These are phyloP conservation scores for Dolichomitus sp. DNA, from an alignment of 2,888 invertebrate genomes.

Conservation along the genomic window DNA sequence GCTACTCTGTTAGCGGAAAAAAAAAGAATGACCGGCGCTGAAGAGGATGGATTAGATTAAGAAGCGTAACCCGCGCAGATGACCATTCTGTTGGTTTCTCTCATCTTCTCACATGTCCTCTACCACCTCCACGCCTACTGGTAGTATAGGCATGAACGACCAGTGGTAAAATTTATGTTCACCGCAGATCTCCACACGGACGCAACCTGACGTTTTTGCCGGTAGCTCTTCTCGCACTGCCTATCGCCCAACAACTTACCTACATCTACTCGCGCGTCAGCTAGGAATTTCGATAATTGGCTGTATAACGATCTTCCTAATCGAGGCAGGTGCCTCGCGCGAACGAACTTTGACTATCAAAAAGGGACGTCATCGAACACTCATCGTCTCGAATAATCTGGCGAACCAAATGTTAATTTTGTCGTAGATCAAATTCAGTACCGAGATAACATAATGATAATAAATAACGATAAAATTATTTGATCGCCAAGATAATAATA, in stretches of 20 bases:
- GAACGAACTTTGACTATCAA: constrained; percentile 8
- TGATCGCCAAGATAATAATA: constrained; percentile 31
- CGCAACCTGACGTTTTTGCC: constrained; percentile 41
- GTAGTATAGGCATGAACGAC: constrained; percentile 44
- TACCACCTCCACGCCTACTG: constrained; percentile 41
- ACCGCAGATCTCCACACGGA: constrained; percentile 15
- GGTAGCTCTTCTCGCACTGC: constrained; percentile 31
- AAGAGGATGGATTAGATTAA: constrained; percentile 53
- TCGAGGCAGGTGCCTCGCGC: constrained; percentile 14
- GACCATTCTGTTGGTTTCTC: constrained; percentile 54
- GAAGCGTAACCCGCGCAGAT: constrained; percentile 63
- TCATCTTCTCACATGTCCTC: constrained; percentile 39
- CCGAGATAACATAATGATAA: background rate
- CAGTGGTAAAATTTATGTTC: constrained; percentile 61
- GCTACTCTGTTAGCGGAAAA: background rate
- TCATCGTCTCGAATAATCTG: constrained; percentile 2
- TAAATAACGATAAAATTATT: constrained; percentile 23
- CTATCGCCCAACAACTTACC: constrained; percentile 14
- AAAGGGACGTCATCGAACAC: background rate
- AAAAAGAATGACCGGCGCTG: constrained; percentile 29
- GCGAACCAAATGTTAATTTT: constrained; percentile 11
- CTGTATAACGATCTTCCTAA: constrained; percentile 32
- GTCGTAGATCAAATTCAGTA: background rate
- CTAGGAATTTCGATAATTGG: constrained; percentile 32
- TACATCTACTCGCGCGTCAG: constrained; percentile 19